Evolutionary conservation across 2,113 vertebrate genomes (phyloP).

Genomic region (Chrysemys picta): DNA sequence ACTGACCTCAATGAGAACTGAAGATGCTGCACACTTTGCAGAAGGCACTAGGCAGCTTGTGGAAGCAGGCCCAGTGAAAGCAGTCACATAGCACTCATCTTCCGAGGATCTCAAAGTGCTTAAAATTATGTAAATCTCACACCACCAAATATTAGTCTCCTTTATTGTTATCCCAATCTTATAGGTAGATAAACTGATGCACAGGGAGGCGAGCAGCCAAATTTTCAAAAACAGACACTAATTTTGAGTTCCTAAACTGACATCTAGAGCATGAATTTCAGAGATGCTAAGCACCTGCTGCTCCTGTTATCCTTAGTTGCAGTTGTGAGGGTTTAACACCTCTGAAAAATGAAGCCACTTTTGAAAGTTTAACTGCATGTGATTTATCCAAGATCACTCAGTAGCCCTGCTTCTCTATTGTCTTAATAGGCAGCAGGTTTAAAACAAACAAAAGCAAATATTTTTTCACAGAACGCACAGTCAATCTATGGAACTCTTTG

Average conservation of each 20-base stretch:
- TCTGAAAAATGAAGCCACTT: not conserved
- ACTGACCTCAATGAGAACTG: not conserved
- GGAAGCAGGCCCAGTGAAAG: rapidly evolving
- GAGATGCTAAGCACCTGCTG: not conserved
- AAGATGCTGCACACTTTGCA: not conserved
- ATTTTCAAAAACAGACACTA: rapidly evolving
- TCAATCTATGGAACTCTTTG: too few species aligned
- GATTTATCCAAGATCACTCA: not conserved
- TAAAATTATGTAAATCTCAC: not conserved
- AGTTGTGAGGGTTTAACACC: not conserved
- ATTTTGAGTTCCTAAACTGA: not conserved
- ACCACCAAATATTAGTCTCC: rapidly evolving
- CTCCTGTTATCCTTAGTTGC: not conserved
- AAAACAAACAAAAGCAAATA: too few species aligned
- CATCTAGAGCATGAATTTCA: not conserved
- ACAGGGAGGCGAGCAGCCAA: not conserved
- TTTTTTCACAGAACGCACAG: too few species aligned
- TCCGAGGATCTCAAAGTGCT: not conserved
- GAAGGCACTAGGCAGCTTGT: not conserved
- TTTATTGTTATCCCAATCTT: not conserved
- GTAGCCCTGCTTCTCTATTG: not conserved
- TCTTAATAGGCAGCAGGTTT: too few species aligned
- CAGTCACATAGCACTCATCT: rapidly evolving
- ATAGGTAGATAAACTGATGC: not conserved
- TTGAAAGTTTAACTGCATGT: not conserved